Evolutionary conservation across 2,113 vertebrate species (phyloP).

Genomic region (Donacobius atricapilla): DNA sequence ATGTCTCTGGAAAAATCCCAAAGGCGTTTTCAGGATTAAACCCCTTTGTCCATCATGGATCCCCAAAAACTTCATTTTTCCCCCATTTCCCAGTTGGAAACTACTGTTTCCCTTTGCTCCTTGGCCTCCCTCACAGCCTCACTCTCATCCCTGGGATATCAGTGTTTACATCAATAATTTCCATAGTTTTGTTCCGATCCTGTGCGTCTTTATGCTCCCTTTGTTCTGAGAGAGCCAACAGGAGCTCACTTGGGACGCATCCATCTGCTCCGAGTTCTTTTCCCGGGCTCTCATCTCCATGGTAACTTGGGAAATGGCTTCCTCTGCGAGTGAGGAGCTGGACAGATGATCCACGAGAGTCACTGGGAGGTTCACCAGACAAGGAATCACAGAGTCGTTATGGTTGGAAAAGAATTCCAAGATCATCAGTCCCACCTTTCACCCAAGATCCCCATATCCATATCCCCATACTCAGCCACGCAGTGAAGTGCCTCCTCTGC

Average conservation of each 20-base stretch:
- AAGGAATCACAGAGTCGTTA: background rate
- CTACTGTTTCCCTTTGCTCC: background rate
- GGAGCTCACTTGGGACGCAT: background rate
- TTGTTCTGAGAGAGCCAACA: background rate
- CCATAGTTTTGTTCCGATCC: background rate
- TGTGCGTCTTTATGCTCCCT: background rate
- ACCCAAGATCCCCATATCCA: background rate
- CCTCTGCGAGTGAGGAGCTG: background rate
- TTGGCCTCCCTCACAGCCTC: background rate
- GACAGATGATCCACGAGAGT: rapidly evolving
- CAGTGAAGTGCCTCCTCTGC: rapidly evolving
- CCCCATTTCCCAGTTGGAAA: background rate
- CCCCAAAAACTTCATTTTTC: background rate
- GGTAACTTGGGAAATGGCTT: background rate
- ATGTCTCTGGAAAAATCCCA: background rate
- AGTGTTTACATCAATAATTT: background rate
- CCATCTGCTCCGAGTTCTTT: background rate
- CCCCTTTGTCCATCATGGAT: background rate
- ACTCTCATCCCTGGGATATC: background rate
- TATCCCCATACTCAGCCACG: background rate
- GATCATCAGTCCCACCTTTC: background rate
- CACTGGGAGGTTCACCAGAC: background rate
- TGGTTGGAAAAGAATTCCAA: background rate
- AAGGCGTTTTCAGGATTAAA: background rate
- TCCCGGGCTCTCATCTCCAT: background rate